Evolutionary conservation across 2,113 vertebrate genomes (phyloP).

Genomic region (Oostethus manadensis): DNA sequence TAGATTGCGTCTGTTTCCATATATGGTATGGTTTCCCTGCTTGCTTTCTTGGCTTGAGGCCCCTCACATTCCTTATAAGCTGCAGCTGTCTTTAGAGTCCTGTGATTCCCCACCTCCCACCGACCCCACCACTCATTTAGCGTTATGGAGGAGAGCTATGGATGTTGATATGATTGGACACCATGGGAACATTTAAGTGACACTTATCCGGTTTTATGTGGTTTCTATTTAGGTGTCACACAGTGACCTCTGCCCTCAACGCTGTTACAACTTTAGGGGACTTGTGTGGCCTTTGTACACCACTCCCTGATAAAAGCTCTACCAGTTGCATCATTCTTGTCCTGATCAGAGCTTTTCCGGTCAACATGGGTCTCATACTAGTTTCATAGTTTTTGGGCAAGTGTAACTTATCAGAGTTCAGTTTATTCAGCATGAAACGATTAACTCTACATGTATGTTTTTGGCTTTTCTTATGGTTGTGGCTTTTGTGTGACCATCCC

Average conservation of each 20-base stretch:
- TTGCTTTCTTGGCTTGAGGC: conserved; percentile 79
- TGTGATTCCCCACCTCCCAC: conserved; percentile 47
- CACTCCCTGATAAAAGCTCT: not conserved
- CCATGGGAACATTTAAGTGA: conserved; percentile 68
- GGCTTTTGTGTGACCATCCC: too few species aligned
- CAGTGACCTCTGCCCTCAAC: conserved; percentile 11
- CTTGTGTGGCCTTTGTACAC: not conserved
- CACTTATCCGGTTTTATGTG: conserved; percentile 20
- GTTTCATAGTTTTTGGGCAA: too few species aligned
- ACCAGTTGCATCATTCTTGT: not conserved
- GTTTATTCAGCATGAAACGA: too few species aligned
- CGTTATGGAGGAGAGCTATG: conserved; percentile 60
- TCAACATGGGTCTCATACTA: not conserved
- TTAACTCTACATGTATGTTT: too few species aligned
- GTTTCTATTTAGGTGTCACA: conserved; percentile 22
- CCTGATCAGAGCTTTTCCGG: conserved; percentile 1
- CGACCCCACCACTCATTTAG: conserved; percentile 38
- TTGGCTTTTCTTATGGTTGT: too few species aligned
- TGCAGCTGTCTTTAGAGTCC: conserved; percentile 91
- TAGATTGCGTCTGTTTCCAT: conserved; percentile 92
- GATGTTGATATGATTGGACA: conserved; percentile 49
- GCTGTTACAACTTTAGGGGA: conserved; percentile 12
- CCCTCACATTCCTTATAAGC: conserved; percentile 93
- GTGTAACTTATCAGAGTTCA: too few species aligned
- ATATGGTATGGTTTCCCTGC: conserved; percentile 96